Evolutionary conservation across 2,888 invertebrate species (phyloP).

Genomic region (Athalia cordata): DNA sequence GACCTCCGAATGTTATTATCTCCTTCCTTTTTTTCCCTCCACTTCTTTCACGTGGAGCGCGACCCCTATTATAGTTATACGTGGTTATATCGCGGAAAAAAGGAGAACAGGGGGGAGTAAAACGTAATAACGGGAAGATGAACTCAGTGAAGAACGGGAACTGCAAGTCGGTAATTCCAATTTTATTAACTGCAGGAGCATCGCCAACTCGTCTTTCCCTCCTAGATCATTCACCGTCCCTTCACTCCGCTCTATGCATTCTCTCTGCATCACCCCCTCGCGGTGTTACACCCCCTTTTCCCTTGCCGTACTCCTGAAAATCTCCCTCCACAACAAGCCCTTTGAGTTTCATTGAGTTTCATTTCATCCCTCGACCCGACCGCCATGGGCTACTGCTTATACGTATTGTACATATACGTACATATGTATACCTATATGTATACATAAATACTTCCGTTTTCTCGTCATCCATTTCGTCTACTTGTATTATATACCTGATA

Average conservation of each 20-base stretch:
- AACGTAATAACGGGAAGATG: slow-evolving; percentile 35
- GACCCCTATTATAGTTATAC: slow-evolving; percentile 22
- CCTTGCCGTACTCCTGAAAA: neutral
- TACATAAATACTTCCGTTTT: no score
- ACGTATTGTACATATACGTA: slow-evolving; percentile 46
- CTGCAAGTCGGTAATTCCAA: slow-evolving; percentile 51
- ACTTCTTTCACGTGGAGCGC: slow-evolving; percentile 1
- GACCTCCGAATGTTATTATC: neutral
- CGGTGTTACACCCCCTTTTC: slow-evolving; percentile 31
- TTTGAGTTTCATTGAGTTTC: slow-evolving; percentile 58
- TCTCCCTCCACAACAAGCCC: slow-evolving; percentile 53
- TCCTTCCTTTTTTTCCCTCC: neutral
- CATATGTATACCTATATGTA: no score
- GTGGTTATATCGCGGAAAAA: no score
- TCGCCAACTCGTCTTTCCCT: slow-evolving; percentile 43
- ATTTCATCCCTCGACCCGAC: slow-evolving; percentile 36
- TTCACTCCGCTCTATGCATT: slow-evolving; percentile 27
- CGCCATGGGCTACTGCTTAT: slow-evolving; percentile 27
- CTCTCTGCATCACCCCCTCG: slow-evolving; percentile 28
- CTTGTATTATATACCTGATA: slow-evolving; percentile 33
- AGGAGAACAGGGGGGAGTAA: neutral
- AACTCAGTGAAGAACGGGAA: slow-evolving; percentile 17
- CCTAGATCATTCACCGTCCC: no score
- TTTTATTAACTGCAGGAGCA: slow-evolving; percentile 55
- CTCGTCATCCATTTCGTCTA: no score